phyloP scores from a whole-genome alignment of 2,113 vertebrate species.

The Cariama cristata region DNA sequence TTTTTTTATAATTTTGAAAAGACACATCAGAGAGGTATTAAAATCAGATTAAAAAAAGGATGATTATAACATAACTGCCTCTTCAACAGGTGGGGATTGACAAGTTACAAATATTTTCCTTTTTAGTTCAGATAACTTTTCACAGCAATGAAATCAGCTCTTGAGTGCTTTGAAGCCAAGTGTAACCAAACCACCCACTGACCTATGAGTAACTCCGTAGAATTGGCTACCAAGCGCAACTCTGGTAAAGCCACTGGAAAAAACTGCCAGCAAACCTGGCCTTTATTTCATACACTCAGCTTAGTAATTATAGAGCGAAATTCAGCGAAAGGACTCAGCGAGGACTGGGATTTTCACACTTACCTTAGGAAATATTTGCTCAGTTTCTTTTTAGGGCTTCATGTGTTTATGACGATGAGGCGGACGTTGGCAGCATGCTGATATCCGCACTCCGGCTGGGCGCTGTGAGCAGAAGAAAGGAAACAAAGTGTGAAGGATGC shows the following conservation, averaged over 20 bases:
- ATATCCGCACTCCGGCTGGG: neutral
- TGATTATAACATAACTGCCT: neutral
- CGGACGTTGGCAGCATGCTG: rapidly evolving
- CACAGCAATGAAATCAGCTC: neutral
- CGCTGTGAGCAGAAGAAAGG: neutral
- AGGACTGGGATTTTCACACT: neutral
- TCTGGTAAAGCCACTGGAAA: neutral
- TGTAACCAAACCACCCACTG: neutral
- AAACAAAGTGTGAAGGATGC: neutral
- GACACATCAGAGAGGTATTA: neutral
- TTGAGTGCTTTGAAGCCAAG: neutral
- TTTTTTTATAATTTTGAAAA: neutral
- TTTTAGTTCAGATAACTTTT: neutral
- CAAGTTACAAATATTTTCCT: neutral
- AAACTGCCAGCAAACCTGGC: neutral
- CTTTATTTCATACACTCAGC: neutral
- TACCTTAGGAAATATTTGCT: constrained; percentile 4
- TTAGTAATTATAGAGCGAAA: neutral
- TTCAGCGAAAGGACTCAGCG: neutral
- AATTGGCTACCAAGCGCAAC: neutral
- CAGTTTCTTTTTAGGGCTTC: neutral
- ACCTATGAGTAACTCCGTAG: neutral
- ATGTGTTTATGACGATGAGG: neutral
- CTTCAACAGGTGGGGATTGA: neutral
- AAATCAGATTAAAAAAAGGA: neutral